Conservation (phyloP, 2,888 invertebrate species). For the Ceratothoa steindachneri region DNA sequence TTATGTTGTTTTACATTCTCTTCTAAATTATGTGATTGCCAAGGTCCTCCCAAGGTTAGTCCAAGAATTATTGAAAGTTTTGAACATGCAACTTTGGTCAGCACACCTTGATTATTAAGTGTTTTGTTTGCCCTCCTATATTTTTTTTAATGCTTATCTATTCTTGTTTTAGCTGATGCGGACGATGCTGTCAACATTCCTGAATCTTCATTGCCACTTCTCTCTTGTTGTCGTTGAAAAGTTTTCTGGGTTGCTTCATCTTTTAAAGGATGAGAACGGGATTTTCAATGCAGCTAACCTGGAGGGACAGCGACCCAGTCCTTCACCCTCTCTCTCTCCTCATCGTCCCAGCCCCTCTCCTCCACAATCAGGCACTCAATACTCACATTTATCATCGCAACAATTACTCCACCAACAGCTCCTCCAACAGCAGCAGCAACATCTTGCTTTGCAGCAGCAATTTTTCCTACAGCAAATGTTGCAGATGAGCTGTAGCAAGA, state of each 20-base stretch:
- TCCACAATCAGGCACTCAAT: not conserved
- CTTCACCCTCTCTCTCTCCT: not conserved
- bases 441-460: not conserved
- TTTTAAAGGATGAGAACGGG: constrained; percentile 23
- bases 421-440: not conserved
- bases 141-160: not conserved
- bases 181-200: constrained; percentile 32
- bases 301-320: not conserved
- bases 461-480: not conserved
- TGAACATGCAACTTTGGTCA: too few relatives aligned
- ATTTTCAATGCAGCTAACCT: not conserved
- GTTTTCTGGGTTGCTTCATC: constrained; percentile 26
- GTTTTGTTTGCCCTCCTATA: not conserved
- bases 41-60: too few relatives aligned
- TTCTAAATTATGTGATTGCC: too few relatives aligned
- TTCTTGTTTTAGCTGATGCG: constrained; percentile 22
- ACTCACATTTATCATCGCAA: not conserved
- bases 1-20: too few relatives aligned
- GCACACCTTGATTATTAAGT: too few relatives aligned
- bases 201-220: constrained; percentile 38
- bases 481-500: not conserved
- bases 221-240: constrained; percentile 33
- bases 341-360: not conserved
- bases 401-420: not conserved
- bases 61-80: too few relatives aligned